Evolutionary conservation across 37 sponge, comb jelly and placozoan genomes (phyloP).

Genomic region (Agelas oroides): DNA sequence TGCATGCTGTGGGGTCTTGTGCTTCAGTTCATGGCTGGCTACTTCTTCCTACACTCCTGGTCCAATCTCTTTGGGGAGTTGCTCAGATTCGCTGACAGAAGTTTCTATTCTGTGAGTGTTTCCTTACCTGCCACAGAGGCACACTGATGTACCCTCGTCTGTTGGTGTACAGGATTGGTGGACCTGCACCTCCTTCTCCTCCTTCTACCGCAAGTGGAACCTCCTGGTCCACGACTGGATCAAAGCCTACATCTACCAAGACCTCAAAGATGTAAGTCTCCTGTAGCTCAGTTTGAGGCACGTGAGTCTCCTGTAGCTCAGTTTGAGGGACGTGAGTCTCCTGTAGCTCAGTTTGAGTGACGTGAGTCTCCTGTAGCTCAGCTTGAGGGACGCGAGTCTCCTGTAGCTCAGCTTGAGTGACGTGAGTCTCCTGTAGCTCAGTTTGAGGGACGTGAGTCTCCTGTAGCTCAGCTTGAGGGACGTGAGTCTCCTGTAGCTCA

Average conservation of each 20-base stretch:
- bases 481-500: too few species aligned
- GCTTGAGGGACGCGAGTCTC: too few species aligned
- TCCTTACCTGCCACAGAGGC: not conserved
- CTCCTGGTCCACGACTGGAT: constrained; percentile 91
- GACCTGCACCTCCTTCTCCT: constrained; percentile 76
- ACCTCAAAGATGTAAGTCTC: constrained; percentile 64
- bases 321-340: too few species aligned
- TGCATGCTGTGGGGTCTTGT: constrained; percentile 71
- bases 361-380: too few species aligned
- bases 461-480: too few species aligned
- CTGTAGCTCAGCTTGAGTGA: too few species aligned
- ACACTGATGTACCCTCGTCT: too few species aligned
- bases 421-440: too few species aligned
- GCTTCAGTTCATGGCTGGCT: constrained; percentile 80
- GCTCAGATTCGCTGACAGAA: constrained; percentile 84
- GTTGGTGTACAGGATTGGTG: constrained; percentile 87
- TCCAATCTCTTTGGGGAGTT: constrained; percentile 81
- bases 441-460: too few species aligned
- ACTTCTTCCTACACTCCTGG: constrained; percentile 87
- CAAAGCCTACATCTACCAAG: constrained; percentile 85
- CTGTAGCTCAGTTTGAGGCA: too few species aligned
- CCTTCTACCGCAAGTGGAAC: constrained; percentile 93
- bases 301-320: too few species aligned
- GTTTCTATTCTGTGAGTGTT: constrained; percentile 79
- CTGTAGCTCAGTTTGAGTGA: too few species aligned